Evolutionary conservation across 64 coral and sea anemone species (phyloP), one percentile per base, ranked within the genome.

Genomic region (Dendrophyllia cribrosa): DNA sequence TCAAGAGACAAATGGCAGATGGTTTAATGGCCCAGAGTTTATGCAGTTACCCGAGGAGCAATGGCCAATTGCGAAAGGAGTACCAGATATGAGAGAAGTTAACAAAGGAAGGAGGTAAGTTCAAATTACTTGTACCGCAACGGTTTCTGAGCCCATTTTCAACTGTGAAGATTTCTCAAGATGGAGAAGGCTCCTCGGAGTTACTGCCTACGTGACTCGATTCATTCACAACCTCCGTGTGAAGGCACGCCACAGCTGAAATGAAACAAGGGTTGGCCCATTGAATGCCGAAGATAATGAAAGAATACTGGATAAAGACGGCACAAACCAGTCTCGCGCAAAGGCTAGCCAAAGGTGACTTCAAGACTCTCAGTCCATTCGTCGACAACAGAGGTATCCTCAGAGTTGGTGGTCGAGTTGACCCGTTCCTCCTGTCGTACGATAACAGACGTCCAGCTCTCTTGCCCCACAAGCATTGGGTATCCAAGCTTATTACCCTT

Each of bases 151-250:
- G 34, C 34, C 34, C 91, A 78, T 73, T 43, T 77, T 93, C 23
- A 83, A 93, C 20, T 49, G 75, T 58, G 77, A 44, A 23, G 64
- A 20, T 16, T 93, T 88, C 85, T 93, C 91, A 25, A 72, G 4
- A 51, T 93, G 91, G 91, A 47, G 74, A 88, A 62, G 91, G 58
- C 75, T 93, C 5, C 58, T 93, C 73, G 69, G 74, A 58, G 85
- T 93, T 55, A 93, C 91, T 2, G 85, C 91, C 68, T 88, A 85
- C 79, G 80, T 93, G 47, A 47, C 46, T 9, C 58, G 85, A 62
- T 75, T 93, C 26, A 75, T 74, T 59, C 51, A 93, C 49, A 88
- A 93, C 23, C 87, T 93, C 47, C 22, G 66, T 61, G 45, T 80
- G 3, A 56, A 56, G 12, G 12, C 53, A 56, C 53, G 1, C 53